A percentile compares a stretch with the other conserved stretches of the same genome.
Conservation (phyloP, 2,888 invertebrate genomes). For the Conus canariensis region DNA sequence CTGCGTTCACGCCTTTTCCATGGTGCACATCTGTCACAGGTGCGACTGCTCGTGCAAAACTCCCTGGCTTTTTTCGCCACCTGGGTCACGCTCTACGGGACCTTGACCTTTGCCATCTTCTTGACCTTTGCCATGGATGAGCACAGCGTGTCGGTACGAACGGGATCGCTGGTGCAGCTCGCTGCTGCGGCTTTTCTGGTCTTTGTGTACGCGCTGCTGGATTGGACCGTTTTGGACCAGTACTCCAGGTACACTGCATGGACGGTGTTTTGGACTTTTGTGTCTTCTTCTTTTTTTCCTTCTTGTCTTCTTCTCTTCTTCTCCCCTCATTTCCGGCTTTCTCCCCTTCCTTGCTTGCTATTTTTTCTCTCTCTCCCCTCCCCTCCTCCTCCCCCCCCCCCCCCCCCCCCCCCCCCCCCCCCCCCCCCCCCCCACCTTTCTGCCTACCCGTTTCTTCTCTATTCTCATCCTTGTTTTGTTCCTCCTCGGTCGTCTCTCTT, state of each 20-base stretch:
- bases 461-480: too few species aligned
- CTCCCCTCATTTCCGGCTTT: too few species aligned
- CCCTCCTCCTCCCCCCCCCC: too few species aligned
- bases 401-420: too few species aligned
- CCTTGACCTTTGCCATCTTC: slow-evolving; percentile 31
- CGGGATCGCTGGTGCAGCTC: slow-evolving; percentile 13
- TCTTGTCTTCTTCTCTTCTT: too few species aligned
- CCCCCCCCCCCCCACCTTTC: too few species aligned
- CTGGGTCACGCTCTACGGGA: slow-evolving; percentile 23
- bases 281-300: too few species aligned
- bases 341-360: too few species aligned
- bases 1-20: too few species aligned
- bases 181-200: not conserved
- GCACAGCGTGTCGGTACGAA: not conserved
- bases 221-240: slow-evolving; percentile 1
- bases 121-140: slow-evolving; percentile 17
- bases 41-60: slow-evolving; percentile 1
- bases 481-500: too few species aligned
- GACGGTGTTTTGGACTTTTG: not conserved
- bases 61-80: slow-evolving; percentile 2
- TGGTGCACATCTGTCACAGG: not conserved
- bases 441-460: too few species aligned
- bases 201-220: not conserved
- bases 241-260: not conserved
- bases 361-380: too few species aligned